Evolutionary conservation across 2,113 vertebrate genomes (phyloP).

Genomic region (Thermophis baileyi): DNA sequence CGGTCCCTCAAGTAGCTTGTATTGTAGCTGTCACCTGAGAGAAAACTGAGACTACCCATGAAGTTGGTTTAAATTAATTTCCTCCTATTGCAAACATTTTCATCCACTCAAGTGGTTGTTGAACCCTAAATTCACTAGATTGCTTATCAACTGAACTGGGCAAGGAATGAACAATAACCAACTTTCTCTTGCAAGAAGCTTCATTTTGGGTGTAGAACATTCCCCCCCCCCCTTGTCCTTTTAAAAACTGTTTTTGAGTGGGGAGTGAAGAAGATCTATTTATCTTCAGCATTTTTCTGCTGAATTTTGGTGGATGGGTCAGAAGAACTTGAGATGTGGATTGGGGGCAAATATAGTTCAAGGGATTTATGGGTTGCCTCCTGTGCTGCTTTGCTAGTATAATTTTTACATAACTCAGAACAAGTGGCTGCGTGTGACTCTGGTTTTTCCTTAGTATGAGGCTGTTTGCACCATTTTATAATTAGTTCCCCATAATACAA

Average conservation of each 20-base stretch:
- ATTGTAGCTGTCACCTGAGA: background rate
- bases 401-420: slow-evolving; percentile 1
- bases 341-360: background rate
- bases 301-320: background rate
- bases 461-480: slow-evolving; percentile 33
- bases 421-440: background rate
- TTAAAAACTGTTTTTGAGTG: background rate
- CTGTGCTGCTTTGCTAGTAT: background rate
- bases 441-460: background rate
- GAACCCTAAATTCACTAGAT: background rate
- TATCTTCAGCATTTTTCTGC: background rate
- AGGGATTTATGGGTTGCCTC: background rate
- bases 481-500: slow-evolving; percentile 42
- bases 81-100: background rate
- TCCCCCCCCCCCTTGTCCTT: background rate
- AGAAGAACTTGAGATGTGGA: background rate
- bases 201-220: background rate
- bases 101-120: background rate
- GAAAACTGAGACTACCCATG: background rate
- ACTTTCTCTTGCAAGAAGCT: background rate
- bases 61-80: background rate
- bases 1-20: background rate
- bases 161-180: background rate
- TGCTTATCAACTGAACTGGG: background rate
- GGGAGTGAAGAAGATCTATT: background rate